Base-by-base conservation (phyloP, 1,140 invertebrate species). In the Pristionchus pacificus region DNA sequence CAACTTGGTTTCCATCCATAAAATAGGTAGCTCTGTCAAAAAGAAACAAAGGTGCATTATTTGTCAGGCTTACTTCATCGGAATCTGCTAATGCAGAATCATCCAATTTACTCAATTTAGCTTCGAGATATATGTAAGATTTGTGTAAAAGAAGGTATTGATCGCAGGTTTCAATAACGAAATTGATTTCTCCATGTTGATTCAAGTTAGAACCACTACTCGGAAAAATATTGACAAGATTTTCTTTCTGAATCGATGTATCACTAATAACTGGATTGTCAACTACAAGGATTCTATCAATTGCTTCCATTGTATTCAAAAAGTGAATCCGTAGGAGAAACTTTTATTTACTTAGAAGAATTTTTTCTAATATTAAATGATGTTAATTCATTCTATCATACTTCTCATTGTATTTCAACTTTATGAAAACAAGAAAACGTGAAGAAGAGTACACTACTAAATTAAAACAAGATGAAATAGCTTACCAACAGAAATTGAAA, bases 111-210 rank as follows among this genome's bases (percentile, higher is more conserved):
- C 38, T 29, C 31, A 74, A 68, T 1, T 13, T 10, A 60, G 64
- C 73, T 74, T 74, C 73, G 55, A 74, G 24, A 61, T 69, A 74
- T 24, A 74, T 77, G 38, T 74, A 74, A 68, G 74, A 77, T 31
- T 74, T 75, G 57, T 72, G 76, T 6, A 72, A n/a, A 0, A 70
- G 74, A 67, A 74, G 28, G 28, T 74, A 74, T 31, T 74, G 71
- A 38, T 74, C 71, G 32, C 49, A 68, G 57, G 72, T 74, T 49
- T 74, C 73, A 0, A 74, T 74, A 1, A 76, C 64, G 57, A 74
- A 74, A 74, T 74, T 75, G 19, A 74, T 74, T 74, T 74, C 73
- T 59, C 73, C 73, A 68, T 74, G 76, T 66, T 74, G 29, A 75
- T 74, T 74, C 29, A 74, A 33, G 67, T 75, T 74, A 24, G 72